Base-by-base conservation (phyloP, 1,140 invertebrate genomes). In the Ectropis grisescens region DNA sequence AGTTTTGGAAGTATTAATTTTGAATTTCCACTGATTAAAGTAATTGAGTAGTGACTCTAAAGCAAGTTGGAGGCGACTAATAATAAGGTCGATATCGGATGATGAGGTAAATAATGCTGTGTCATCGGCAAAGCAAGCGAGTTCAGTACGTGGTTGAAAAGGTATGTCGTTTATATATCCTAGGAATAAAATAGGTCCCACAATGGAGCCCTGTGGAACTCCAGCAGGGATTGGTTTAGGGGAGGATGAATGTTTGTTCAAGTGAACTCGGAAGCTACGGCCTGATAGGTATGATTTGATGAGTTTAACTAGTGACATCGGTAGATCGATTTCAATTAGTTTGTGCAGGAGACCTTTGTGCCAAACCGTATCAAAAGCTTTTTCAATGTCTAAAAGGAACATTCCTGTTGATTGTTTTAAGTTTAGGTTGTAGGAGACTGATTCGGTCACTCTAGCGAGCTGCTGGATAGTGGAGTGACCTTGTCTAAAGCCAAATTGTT, bases 91-190 rank as follows among this genome's bases (percentile, higher is more conserved):
- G 8, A 15, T 23, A 9, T 43, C 41, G 2, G 7, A 8, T 7
- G 30, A 16, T 29, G 34, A 29, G 2, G 35, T 13, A 7, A 29
- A 37, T 6, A 13, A 24, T 2, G 58, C 50, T 2, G 62, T 65
- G 26, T 70, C 62, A 34, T 72, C 65, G 3, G 66, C 70, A 37
- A 42, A 72, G 11, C 51, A 22, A 8, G 58, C 53, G 6, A 55
- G 13, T 2, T 33, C 24, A 10, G 47, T 37, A n/a, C 37, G 35
- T 11, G 30, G 10, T 11, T 38, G 43, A 13, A 24, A 47, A 6
- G 53, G 47, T 2, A 60, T 47, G 29, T 64, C 54, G 10, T 38
- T 41, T 6, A 47, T 35, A 13, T 45, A 58, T 0, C 45, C 1
- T 1, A 29, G 22, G n/a, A 23, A 45, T 60, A 12, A 65, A 29